These are phyloP conservation scores for Platygyra sinensis DNA, from an alignment of 64 coral and sea anemone species.

Conservation along the genomic window DNA sequence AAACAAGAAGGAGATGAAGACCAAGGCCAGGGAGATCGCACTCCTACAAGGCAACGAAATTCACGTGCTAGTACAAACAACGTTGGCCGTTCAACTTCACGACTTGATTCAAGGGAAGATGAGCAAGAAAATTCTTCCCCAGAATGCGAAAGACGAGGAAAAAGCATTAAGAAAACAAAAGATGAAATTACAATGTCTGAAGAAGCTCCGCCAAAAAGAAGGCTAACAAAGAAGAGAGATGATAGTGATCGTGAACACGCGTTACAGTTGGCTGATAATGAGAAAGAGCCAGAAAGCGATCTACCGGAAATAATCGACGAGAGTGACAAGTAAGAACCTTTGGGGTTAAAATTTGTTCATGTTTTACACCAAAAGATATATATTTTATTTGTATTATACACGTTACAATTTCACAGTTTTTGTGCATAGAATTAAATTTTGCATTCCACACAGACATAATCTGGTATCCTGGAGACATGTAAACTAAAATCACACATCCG, in stretches of 20 bases:
- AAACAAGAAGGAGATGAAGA: background rate
- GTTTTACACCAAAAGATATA: background rate
- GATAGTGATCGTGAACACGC: background rate
- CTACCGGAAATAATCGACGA: slow-evolving; percentile 20
- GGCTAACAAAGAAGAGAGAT: background rate
- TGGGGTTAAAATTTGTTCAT: background rate
- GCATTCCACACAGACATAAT: background rate
- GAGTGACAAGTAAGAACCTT: background rate
- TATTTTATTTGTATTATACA: too few species aligned
- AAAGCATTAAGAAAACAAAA: background rate
- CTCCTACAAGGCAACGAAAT: background rate
- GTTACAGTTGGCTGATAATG: background rate
- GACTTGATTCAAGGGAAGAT: slow-evolving; percentile 7
- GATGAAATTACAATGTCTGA: background rate
- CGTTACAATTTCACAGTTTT: background rate
- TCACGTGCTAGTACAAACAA: background rate
- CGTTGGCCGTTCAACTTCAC: background rate
- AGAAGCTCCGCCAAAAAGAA: slow-evolving; percentile 42
- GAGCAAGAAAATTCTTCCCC: slow-evolving; percentile 33
- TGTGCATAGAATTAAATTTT: background rate
- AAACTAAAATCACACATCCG: background rate
- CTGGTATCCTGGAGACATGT: slow-evolving; percentile 2
- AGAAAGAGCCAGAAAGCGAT: background rate
- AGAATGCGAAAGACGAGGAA: slow-evolving; percentile 45
- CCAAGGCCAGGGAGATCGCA: background rate